Percentiles rank a stretch among this genome's conserved stretches.
Evolutionary conservation across 2,888 invertebrate genomes (phyloP).

Genomic region (Meandrusa payeni): DNA sequence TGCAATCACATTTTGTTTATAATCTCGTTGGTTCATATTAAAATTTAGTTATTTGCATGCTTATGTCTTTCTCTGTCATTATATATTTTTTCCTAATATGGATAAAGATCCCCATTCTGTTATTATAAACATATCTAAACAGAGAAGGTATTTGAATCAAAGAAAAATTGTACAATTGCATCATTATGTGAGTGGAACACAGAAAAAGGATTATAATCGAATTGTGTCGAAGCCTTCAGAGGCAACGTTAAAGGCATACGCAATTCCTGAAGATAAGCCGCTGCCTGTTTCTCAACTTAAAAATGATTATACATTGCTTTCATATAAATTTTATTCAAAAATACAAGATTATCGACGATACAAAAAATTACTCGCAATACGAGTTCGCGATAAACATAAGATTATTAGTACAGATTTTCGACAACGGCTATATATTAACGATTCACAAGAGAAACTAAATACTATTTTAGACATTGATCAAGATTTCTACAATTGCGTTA

Average conservation of each 20-base stretch:
- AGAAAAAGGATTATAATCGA: conserved; percentile 18
- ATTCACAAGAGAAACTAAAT: conserved; percentile 40
- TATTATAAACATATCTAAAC: conserved; percentile 41
- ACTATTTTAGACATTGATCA: conserved; percentile 50
- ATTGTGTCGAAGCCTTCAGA: conserved; percentile 31
- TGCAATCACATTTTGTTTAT: not conserved
- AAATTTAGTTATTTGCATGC: conserved; percentile 14
- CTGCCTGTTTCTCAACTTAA: conserved; percentile 38
- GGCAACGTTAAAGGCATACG: conserved; percentile 34
- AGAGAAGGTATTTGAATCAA: conserved; percentile 30
- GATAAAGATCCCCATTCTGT: conserved; percentile 39
- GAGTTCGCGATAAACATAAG: conserved; percentile 50
- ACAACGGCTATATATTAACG: conserved; percentile 40
- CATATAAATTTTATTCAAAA: conserved; percentile 49
- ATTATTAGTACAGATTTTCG: conserved; percentile 42
- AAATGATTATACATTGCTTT: conserved; percentile 45
- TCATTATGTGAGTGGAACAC: not conserved
- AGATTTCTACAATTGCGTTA: conserved; percentile 46
- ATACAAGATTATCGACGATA: conserved; percentile 40
- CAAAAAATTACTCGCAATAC: conserved; percentile 38
- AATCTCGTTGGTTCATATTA: conserved; percentile 40
- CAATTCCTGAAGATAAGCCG: conserved; percentile 37
- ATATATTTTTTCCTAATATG: conserved; percentile 29
- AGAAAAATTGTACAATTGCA: conserved; percentile 2
- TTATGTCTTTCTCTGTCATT: conserved; percentile 8